Evolutionary conservation across 37 sponge, comb jelly and placozoan genomes (phyloP).

Genomic region (Sycon ciliatum): DNA sequence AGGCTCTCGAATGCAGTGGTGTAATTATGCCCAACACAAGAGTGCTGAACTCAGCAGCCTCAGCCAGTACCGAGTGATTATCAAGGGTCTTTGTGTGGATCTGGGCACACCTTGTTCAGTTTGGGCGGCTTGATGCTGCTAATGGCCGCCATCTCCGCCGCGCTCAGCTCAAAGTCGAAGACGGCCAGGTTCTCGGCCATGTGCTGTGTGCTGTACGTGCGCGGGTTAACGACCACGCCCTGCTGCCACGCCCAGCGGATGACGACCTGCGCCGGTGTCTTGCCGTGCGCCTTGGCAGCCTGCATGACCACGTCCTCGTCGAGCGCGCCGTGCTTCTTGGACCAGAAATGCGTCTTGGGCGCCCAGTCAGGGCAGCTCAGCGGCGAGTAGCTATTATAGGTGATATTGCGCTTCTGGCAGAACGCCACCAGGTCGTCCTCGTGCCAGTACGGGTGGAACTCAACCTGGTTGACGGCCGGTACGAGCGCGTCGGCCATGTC

Average conservation of each 20-base stretch:
- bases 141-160: neutral
- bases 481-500: neutral
- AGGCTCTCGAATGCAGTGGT: no score
- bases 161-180: neutral
- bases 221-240: conserved; percentile 13
- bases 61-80: no score
- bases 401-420: conserved; percentile 12
- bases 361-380: conserved; percentile 17
- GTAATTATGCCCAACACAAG: no score
- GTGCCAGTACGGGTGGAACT: no score
- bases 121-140: neutral
- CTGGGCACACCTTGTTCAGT: conserved; percentile 14
- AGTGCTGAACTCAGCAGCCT: no score
- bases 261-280: neutral
- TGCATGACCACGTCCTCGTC: neutral
- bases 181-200: conserved; percentile 10
- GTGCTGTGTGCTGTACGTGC: neutral
- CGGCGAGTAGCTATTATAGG: conserved; percentile 11
- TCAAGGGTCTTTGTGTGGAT: no score
- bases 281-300: neutral
- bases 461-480: conserved; percentile 17
- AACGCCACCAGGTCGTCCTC: conserved; percentile 17
- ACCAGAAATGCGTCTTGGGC: conserved; percentile 1
- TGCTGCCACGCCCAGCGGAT: conserved; percentile 13
- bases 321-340: neutral